phyloP scores from a whole-genome alignment of 2,113 vertebrate genomes.

The Paedocypris sp. region DNA sequence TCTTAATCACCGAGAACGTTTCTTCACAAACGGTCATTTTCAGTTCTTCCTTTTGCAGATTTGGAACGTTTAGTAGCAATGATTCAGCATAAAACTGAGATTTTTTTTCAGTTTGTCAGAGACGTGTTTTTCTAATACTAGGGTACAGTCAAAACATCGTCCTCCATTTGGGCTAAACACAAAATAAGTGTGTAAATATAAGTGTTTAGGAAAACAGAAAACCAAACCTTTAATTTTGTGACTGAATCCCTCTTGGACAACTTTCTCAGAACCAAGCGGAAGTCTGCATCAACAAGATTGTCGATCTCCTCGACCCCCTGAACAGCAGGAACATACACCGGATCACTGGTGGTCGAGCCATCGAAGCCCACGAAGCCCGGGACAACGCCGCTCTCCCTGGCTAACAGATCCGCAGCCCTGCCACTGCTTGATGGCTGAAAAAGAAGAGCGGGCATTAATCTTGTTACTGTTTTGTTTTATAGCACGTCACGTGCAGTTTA shows the following conservation, averaged over 20 bases:
- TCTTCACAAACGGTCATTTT: too few relatives aligned
- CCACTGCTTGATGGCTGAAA: slow-evolving; percentile 89
- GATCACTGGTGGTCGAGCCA: slow-evolving; percentile 66
- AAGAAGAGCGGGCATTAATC: not conserved
- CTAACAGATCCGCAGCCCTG: slow-evolving; percentile 82
- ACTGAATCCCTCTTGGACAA: slow-evolving; percentile 87
- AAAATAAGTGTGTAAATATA: too few relatives aligned
- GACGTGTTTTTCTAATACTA: too few relatives aligned
- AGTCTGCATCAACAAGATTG: slow-evolving; percentile 87
- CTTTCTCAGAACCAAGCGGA: slow-evolving; percentile 88
- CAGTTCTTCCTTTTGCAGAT: too few relatives aligned
- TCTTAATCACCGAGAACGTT: too few relatives aligned
- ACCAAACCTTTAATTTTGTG: slow-evolving; percentile 80
- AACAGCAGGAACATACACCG: slow-evolving; percentile 85
- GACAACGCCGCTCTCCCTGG: slow-evolving; percentile 80
- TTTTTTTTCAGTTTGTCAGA: too few relatives aligned
- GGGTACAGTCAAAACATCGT: too few relatives aligned
- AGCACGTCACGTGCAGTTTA: too few relatives aligned
- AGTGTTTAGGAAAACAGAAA: too few relatives aligned
- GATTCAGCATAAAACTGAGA: too few relatives aligned
- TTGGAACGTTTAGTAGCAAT: too few relatives aligned
- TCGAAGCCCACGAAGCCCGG: slow-evolving; percentile 92
- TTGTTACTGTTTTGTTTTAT: not conserved
- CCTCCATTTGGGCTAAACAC: too few relatives aligned
- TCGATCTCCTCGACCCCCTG: slow-evolving; percentile 95